These are phyloP conservation scores for Hermodice carunculata DNA, from an alignment of 2,888 invertebrate genomes.

Conservation along the genomic window DNA sequence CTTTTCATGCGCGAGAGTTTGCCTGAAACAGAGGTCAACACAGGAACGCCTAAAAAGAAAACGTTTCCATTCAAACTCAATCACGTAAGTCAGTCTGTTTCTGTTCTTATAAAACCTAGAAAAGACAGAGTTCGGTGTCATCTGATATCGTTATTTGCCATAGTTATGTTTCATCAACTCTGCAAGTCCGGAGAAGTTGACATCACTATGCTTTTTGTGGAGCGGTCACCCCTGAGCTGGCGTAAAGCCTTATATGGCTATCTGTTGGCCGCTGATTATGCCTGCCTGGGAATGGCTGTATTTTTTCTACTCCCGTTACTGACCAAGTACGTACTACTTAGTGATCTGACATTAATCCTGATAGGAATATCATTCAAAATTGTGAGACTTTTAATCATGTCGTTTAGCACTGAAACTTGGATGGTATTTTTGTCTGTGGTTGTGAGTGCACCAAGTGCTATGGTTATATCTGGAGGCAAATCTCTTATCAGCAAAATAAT, in stretches of 20 bases:
- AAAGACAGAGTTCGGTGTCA: constrained; percentile 43
- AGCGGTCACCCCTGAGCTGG: constrained; percentile 63
- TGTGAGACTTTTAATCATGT: constrained; percentile 51
- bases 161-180: constrained; percentile 54
- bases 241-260: constrained; percentile 62
- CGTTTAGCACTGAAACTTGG: constrained; percentile 52
- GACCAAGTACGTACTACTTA: constrained; percentile 49
- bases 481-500: constrained; percentile 66
- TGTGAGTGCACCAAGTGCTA: constrained; percentile 59
- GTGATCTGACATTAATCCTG: constrained; percentile 60
- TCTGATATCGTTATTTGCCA: constrained; percentile 52
- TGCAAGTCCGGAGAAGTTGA: constrained; percentile 68
- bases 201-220: constrained; percentile 63
- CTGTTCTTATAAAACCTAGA: constrained; percentile 49
- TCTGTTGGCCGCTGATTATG: constrained; percentile 65
- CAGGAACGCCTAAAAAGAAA: not conserved
- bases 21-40: not conserved
- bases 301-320: constrained; percentile 63
- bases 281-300: constrained; percentile 63
- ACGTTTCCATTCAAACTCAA: constrained; percentile 15
- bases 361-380: constrained; percentile 62
- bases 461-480: constrained; percentile 60
- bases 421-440: constrained; percentile 62
- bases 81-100: constrained; percentile 51
- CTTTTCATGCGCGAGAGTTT: constrained; percentile 34